A percentile compares a stretch with the other conserved stretches of the same genome.
Conservation (phyloP, 2,888 invertebrate genomes). For the Lepeophtheirus nordmannii region DNA sequence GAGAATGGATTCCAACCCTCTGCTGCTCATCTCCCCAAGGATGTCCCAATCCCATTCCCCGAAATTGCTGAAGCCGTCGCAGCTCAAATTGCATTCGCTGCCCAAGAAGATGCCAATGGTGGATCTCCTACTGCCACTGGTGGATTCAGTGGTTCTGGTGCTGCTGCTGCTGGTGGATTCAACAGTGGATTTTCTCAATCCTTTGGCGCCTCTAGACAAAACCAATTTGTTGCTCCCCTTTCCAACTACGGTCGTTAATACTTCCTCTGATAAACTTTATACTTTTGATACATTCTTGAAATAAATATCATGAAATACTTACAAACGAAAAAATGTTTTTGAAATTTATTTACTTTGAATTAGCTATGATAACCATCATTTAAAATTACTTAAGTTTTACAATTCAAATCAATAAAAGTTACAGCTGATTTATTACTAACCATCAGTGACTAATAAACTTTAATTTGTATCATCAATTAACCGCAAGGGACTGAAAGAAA, state of each 20-base stretch:
- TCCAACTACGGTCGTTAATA: background rate
- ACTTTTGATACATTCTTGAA: too few species aligned
- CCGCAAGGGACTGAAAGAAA: too few species aligned
- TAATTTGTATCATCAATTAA: too few species aligned
- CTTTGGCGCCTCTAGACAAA: background rate
- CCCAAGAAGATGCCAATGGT: conserved; percentile 17
- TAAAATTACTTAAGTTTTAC: too few species aligned
- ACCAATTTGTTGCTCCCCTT: background rate
- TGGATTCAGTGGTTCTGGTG: conserved; percentile 16
- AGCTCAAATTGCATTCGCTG: conserved; percentile 22
- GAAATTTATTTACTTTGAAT: too few species aligned
- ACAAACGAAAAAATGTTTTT: too few species aligned
- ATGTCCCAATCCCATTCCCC: conserved; percentile 16
- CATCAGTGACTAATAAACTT: too few species aligned
- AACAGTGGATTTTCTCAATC: background rate
- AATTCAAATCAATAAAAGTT: too few species aligned
- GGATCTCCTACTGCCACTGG: conserved; percentile 11
- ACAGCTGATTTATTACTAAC: too few species aligned
- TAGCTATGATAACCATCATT: too few species aligned
- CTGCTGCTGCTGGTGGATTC: conserved; percentile 24
- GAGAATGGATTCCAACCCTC: conserved; percentile 21
- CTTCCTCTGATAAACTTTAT: too few species aligned
- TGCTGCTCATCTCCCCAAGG: conserved; percentile 19
- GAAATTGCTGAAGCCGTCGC: conserved; percentile 22
- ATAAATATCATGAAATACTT: too few species aligned